Evolutionary conservation across 1,140 invertebrate species (phyloP), one percentile per base, ranked within the genome.

Genomic region (Tetraneura akinire): DNA sequence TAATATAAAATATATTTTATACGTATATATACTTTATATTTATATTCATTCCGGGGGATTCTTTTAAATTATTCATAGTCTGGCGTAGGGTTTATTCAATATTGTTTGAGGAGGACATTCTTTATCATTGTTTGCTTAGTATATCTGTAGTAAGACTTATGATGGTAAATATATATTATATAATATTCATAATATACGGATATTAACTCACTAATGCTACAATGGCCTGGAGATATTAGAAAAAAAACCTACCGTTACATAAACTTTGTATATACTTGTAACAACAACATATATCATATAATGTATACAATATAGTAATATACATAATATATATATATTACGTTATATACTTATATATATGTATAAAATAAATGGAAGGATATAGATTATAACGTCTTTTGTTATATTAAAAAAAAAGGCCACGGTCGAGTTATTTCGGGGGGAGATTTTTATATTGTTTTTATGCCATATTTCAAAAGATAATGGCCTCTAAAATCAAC

Each of bases 361-460:
- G 32, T 37, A 23, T 68, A 47, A 23, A 73, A 11, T 9, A 53
- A 2, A n/a, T 21, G n/a, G 6, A 51, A 68, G n/a, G 64, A 29
- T 29, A 73, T 73, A 73, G 70, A 14, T 32, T 73, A 53, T 73
- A 73, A 53, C 49, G 49, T 53, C 49, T 73, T 51, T 73, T 53
- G 70, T 55, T 53, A 29, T 21, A 73, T 32, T 53, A 55, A 18
- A 73, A 37, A 29, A 51, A 53, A 73, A 32, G 9, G 16, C 23
- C 47, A 73, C 26, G 70, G 51, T 73, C 18, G 66, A 68, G 70
- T 73, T 53, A 26, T 73, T 73, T 53, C 51, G 13, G 49, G 70
- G 70, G 70, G 70, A 73, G 70, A 73, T 51, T 73, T 70, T 73
- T 53, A 53, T 53, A 73, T 51, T 51, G 45, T 73, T 73, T 55